Base-by-base conservation (phyloP, 2,113 vertebrate species). In the Pseudolaguvia tuberculata region DNA sequence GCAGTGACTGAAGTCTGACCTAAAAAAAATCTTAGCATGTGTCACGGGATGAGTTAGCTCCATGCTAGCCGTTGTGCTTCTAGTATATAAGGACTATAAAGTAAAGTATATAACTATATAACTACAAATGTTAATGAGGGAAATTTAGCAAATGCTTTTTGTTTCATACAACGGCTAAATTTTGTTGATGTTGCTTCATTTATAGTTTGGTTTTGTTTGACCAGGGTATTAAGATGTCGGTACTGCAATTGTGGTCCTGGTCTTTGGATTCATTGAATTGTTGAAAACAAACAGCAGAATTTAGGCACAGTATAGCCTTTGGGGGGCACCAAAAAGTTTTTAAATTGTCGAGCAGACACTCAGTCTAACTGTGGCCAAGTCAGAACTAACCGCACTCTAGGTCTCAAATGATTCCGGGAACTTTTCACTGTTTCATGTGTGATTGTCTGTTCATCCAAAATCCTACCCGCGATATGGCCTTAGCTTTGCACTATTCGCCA, bases 251-350 rank as follows among this genome's bases (percentile, higher is more conserved):
- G 23, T 14, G 10, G 45, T 14, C 11, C 27, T 15, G 9, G 23
- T 14, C 72, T 35, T 52, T 27, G 7, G 21, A 18, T 52, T 45
- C n/a, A 25, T 23, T 3, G 15, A 65, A 0, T 9, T 7, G 48
- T 65, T 31, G 27, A 6, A 25, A 35, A 12, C 29, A 39, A 31
- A 39, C 35, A 20, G 72, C 29, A 14, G 2, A n/a, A 17, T 27
- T 23, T 51, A 51, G n/a, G 25, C 25, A 59, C 53, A 59, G 25
- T 56, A 52, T 23, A 48, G 62, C 48, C 25, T n/a, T 59, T 78
- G 56, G 12, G 61, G 77, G 69, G 86, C 81, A 81, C 84, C 86
- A 87, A 89, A 88, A 90, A 91, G 86, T 84, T 84, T 86, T 87
- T 86, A 84, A 67, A 81, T 79, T 79, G 84, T 78, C 70, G 80